Evolutionary conservation across 2,797 vertebrate species (phyloP).

Genomic region (Ceyx erithaca): DNA sequence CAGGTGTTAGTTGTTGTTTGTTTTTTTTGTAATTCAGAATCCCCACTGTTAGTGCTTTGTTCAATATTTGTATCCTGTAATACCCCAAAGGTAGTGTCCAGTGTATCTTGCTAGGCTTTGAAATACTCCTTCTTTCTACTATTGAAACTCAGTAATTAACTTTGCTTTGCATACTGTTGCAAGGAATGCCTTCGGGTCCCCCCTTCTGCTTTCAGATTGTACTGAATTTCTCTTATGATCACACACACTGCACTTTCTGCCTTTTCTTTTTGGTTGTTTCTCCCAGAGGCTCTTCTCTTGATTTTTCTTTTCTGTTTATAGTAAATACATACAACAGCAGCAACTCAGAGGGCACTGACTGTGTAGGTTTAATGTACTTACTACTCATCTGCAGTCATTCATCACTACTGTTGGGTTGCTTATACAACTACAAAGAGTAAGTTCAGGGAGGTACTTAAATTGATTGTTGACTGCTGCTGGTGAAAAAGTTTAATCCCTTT

Average conservation of each 20-base stretch:
- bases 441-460: not conserved
- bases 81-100: not conserved
- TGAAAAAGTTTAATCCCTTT: not conserved
- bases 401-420: constrained; percentile 14
- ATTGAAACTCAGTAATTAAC: constrained; percentile 2
- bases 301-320: not conserved
- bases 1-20: not conserved
- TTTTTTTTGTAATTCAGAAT: not conserved
- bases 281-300: constrained; percentile 1
- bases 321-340: constrained; percentile 16
- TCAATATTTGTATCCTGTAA: not conserved
- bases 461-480: not conserved
- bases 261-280: not conserved
- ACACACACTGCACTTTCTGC: not conserved
- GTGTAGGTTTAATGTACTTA: constrained; percentile 29
- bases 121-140: not conserved
- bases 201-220: not conserved
- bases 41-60: not conserved
- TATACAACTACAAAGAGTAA: not conserved
- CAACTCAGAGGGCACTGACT: not conserved
- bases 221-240: not conserved
- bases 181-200: not conserved
- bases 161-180: not conserved
- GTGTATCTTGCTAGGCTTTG: not conserved
- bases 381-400: constrained; percentile 43